Conservation (phyloP, 2,797 vertebrate genomes). For the Phataginus tricuspis region DNA sequence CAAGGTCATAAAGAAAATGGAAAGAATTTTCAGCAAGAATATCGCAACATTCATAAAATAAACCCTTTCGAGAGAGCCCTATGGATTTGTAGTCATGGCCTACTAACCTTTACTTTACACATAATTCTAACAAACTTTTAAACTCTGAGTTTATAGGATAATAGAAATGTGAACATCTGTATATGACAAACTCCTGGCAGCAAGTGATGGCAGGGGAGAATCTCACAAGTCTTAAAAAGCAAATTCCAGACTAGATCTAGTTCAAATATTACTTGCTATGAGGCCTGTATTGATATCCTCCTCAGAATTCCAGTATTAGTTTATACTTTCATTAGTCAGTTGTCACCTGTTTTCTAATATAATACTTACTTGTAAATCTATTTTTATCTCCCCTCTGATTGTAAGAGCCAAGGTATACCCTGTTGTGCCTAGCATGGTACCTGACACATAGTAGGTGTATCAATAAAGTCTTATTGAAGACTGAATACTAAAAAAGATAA, state of each 20-base stretch:
- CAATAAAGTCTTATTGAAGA: neutral
- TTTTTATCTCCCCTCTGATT: neutral
- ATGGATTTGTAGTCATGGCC: neutral
- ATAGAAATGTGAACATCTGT: fast-evolving
- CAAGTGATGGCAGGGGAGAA: too few species aligned
- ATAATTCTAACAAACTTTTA: neutral
- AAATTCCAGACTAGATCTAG: neutral
- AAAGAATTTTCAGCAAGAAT: neutral
- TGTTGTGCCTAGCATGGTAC: neutral
- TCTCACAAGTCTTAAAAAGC: neutral
- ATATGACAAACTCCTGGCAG: neutral
- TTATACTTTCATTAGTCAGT: neutral
- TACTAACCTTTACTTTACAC: neutral
- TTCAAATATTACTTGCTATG: neutral
- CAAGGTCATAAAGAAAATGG: neutral
- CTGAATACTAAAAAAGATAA: neutral
- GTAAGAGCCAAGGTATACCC: neutral
- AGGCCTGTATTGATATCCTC: fast-evolving
- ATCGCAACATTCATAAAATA: too few species aligned
- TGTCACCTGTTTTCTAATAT: neutral
- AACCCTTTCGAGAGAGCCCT: neutral
- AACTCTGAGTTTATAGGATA: neutral
- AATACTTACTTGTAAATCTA: neutral
- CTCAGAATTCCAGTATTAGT: neutral
- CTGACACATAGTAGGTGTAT: neutral